Evolutionary conservation across 2,113 vertebrate species (phyloP).

Genomic region (Carettochelys insculpta): DNA sequence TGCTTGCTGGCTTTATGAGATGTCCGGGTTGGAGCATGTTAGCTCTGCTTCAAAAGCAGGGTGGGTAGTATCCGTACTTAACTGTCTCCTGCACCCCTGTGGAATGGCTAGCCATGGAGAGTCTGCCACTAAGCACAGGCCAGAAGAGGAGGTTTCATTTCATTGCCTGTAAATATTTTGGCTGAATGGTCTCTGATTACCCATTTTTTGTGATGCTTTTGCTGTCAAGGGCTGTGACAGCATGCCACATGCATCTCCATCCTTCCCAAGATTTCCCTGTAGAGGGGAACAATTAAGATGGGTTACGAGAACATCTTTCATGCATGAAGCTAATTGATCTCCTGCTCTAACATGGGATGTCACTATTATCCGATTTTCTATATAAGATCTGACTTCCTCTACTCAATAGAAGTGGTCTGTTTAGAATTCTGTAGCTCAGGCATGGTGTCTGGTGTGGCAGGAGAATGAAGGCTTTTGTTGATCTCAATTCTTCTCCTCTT

Average conservation of each 20-base stretch:
- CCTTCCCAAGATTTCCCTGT: background rate
- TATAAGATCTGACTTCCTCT: background rate
- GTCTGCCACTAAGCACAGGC: background rate
- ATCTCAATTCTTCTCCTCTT: background rate
- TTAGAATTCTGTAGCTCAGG: background rate
- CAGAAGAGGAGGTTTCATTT: background rate
- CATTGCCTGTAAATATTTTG: slow-evolving; percentile 9
- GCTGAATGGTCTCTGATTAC: slow-evolving; percentile 5
- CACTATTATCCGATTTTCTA: background rate
- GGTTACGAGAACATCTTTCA: background rate
- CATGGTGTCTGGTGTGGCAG: background rate
- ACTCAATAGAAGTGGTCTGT: background rate
- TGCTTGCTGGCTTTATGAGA: background rate
- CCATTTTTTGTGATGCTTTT: slow-evolving; percentile 23
- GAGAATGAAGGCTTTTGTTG: slow-evolving; percentile 8
- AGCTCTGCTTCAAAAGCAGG: background rate
- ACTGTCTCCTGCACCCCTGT: slow-evolving; percentile 12
- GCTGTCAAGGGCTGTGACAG: slow-evolving; percentile 12
- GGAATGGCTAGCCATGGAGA: slow-evolving; percentile 12
- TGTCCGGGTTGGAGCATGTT: background rate
- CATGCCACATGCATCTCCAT: background rate
- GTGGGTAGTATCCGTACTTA: background rate
- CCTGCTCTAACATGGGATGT: background rate
- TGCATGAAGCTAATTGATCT: background rate
- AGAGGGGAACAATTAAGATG: slow-evolving; percentile 24